Evolutionary conservation across 2,797 vertebrate species (phyloP), one percentile per base, ranked within the genome.

Genomic region (Botia kubotai): DNA sequence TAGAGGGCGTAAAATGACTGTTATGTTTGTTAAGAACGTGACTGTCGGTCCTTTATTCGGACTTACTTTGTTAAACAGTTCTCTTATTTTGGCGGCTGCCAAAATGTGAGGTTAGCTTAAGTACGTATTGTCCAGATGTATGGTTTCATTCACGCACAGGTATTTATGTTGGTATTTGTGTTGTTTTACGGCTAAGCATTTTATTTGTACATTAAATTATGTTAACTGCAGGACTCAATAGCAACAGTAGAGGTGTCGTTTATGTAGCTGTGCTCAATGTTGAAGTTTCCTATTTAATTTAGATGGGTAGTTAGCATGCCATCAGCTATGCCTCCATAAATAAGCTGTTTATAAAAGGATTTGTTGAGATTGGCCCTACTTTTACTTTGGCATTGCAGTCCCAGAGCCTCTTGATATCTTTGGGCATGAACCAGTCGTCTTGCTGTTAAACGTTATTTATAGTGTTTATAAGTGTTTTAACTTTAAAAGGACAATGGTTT

Each of bases 401-500:
- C 39, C 6, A 43, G 8, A 77, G 43, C 33, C 65, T 14, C 21
- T 77, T 60, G 33, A 26, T 57, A 50, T 70, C 39, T 48, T 33
- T 60, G 66, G 55, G 7, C 17, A 60, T 10, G 17, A 14, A 33
- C 75, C 53, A 70, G 52, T 39, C 11, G 36, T 33, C 21, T 4
- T 33, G 53, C 11, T 14, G 21, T 43, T 43, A 43, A 43, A 43
- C 2, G 39, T 14, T 69, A 78, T 78, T 78, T 70, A 60, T 60
- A 78, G 53, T 77, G 58, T 58, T 60, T 13, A 12, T 50, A 2
- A 50, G 65, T 23, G 8, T 29, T 69, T 33, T 60, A 46, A 48
- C 53, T 77, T 77, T 77, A 77, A 69, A 77, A 70, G 66, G 66
- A 60, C 39, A 77, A 16, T 26, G 16, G 4, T 60, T 29, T 33